Conservation (phyloP, 2,888 invertebrate species). For the Parnassius apollo region DNA sequence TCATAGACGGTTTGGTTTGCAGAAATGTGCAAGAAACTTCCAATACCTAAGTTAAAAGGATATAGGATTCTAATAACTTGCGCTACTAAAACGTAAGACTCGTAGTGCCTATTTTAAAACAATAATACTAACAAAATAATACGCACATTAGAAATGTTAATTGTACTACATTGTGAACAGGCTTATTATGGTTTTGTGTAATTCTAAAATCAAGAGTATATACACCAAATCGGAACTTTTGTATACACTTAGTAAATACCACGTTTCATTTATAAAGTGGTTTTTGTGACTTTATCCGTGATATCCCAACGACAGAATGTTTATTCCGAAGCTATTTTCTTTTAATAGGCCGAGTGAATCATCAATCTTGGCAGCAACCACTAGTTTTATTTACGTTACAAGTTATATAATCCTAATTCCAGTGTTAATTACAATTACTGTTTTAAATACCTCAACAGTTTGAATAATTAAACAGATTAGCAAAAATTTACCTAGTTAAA, state of each 20-base stretch:
- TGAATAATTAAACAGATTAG: slow-evolving; percentile 7
- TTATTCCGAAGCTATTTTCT: slow-evolving; percentile 16
- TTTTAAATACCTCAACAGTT: slow-evolving; percentile 5
- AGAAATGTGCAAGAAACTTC: slow-evolving; percentile 37
- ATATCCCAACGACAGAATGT: slow-evolving; percentile 9
- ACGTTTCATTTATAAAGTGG: slow-evolving; percentile 3
- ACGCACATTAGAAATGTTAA: too few species aligned
- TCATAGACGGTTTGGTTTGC: slow-evolving; percentile 57
- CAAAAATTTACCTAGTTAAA: background rate
- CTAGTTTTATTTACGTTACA: slow-evolving; percentile 3
- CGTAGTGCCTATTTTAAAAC: background rate
- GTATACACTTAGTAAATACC: slow-evolving; percentile 11
- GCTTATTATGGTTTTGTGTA: too few species aligned
- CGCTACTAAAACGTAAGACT: background rate
- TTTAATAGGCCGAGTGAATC: slow-evolving; percentile 22
- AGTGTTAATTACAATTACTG: slow-evolving; percentile 10
- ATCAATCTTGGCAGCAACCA: slow-evolving; percentile 13
- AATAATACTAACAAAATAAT: background rate
- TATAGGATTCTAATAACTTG: background rate
- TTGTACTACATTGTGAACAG: too few species aligned
- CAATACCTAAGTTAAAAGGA: slow-evolving; percentile 13
- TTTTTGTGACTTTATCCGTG: slow-evolving; percentile 15
- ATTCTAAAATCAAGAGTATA: too few species aligned
- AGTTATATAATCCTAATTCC: slow-evolving; percentile 9
- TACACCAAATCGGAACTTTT: too few species aligned